Base-by-base conservation (phyloP, 2,797 vertebrate genomes). In the Smutsia gigantea region DNA sequence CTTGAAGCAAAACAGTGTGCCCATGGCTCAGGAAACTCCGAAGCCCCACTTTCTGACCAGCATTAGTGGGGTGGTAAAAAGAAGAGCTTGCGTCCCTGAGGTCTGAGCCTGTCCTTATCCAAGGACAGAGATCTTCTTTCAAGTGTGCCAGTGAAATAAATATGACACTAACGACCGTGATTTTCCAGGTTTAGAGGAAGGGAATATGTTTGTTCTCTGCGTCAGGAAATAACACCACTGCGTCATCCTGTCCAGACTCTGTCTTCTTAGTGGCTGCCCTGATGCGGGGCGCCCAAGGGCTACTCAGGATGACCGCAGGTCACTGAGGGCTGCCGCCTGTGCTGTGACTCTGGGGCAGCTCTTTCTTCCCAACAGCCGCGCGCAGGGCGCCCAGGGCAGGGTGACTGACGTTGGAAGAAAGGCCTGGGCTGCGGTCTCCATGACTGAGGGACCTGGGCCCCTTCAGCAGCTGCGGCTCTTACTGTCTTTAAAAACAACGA, bases 141-240 rank as follows among this genome's bases (percentile, higher is more conserved):
- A 9, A 53, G 37, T 21, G 61, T 25, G 29, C 53, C 71, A 68
- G 63, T 46, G 61, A 64, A 46, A 66, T 57, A 37, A 57, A 49
- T 14, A 31, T 53, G 21, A n/a, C 7, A 5, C 19, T 55, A 55
- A 29, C 55, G 51, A 31, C 5, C 7, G 34, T 15, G 42, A 25
- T 29, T 69, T 86, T 55, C 68, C n/a, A 84, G 57, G 63, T 87
- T 69, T 46, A 21, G 34, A 83, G 46, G 46, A 83, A 74, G 18
- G 18, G 18, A 87, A 21, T 9, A 39, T 1, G 1, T 27, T 77
- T 88, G 39, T 89, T 37, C 42, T 71, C 49, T 51, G 34, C 49
- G 61, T 87, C 34, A 74, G 51, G 55, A 94, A 39, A 64, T 42
- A 71, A 37, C 61, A 71, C 64, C 51, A 10, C 27, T 37, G 12